A percentile compares a stretch with the other conserved stretches of the same genome.
Evolutionary conservation across 2,113 vertebrate species (phyloP).

Genomic region (Tychaedon coryphoeus): DNA sequence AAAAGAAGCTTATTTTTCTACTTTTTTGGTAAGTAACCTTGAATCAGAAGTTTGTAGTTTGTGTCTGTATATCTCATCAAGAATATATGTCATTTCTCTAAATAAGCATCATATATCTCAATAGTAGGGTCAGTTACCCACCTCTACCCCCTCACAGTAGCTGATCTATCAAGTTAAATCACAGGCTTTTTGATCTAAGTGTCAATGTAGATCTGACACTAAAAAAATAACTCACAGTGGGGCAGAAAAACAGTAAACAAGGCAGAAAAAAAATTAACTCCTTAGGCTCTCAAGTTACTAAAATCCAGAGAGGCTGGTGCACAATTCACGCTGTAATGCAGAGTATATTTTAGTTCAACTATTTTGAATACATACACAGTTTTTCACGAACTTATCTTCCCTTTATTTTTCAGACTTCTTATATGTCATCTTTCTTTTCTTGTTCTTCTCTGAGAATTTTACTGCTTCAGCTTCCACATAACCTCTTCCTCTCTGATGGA

Average conservation of each 20-base stretch:
- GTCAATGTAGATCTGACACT: constrained; percentile 29
- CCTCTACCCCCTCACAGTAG: neutral
- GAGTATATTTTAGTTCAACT: neutral
- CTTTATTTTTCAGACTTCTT: neutral
- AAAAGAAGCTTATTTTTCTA: neutral
- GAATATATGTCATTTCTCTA: constrained; percentile 46
- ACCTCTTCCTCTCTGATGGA: neutral
- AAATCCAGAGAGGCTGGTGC: neutral
- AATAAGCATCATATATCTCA: constrained; percentile 57
- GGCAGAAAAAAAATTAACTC: neutral
- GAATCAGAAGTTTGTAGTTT: constrained; percentile 10
- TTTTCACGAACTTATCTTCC: neutral
- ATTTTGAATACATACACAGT: neutral
- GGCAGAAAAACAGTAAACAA: constrained; percentile 4
- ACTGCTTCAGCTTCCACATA: neutral
- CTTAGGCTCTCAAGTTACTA: neutral
- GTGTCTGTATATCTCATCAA: neutral
- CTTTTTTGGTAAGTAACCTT: constrained; percentile 30
- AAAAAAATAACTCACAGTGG: neutral
- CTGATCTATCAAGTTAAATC: constrained; percentile 52
- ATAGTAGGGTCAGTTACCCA: constrained; percentile 39
- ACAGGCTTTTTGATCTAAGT: constrained; percentile 19
- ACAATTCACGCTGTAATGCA: neutral
- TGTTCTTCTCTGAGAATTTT: neutral
- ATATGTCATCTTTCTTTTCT: neutral